Conservation (phyloP, 2,113 vertebrate genomes). For the Cryptotis parvus region DNA sequence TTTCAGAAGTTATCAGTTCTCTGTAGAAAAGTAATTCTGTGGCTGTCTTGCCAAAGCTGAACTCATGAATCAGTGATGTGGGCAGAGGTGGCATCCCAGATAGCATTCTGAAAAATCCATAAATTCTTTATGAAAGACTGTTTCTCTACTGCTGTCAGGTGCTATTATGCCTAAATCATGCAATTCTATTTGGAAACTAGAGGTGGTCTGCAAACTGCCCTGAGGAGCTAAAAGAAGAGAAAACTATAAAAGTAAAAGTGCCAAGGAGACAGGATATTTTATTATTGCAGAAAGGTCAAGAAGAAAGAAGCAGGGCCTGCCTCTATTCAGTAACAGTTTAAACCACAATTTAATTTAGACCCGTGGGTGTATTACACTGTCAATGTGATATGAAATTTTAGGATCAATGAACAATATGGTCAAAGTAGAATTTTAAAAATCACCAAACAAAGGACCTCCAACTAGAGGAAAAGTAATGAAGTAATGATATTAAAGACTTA, state of each 20-base stretch:
- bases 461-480: not conserved
- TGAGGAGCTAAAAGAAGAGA: slow-evolving; percentile 52
- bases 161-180: slow-evolving; percentile 72
- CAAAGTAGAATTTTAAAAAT: slow-evolving; percentile 20
- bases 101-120: slow-evolving; percentile 78
- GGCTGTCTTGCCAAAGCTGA: slow-evolving; percentile 83
- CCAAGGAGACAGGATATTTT: slow-evolving; percentile 65
- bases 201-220: slow-evolving; percentile 64
- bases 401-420: slow-evolving; percentile 38
- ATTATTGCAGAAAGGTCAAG: slow-evolving; percentile 65
- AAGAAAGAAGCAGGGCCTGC: slow-evolving; percentile 51
- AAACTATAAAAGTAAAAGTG: slow-evolving; percentile 61
- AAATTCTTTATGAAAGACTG: slow-evolving; percentile 77
- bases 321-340: slow-evolving; percentile 54
- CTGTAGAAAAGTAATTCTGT: slow-evolving; percentile 85
- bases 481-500: not conserved
- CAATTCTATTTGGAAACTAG: slow-evolving; percentile 73
- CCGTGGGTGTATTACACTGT: slow-evolving; percentile 5
- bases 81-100: slow-evolving; percentile 78
- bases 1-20: slow-evolving; percentile 83
- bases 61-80: slow-evolving; percentile 85
- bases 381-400: slow-evolving; percentile 1
- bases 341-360: slow-evolving; percentile 60
- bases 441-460: not conserved
- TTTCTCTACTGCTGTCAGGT: slow-evolving; percentile 73